Conservation (phyloP, 2,888 invertebrate species). For the Eretmocerus hayati region DNA sequence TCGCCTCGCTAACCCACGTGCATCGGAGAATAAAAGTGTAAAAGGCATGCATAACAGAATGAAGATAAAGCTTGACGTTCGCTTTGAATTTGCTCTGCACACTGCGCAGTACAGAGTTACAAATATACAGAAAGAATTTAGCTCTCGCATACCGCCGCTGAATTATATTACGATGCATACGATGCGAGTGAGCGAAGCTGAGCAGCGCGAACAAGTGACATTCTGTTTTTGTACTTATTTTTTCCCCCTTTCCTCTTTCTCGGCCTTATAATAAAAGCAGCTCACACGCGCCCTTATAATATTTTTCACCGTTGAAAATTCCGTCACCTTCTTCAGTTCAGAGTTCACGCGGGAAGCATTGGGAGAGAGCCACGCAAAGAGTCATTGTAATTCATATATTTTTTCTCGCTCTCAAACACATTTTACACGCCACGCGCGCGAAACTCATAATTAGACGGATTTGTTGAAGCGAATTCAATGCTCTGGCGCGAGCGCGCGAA, state of each 20-base stretch:
- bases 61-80: not conserved
- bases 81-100: not conserved
- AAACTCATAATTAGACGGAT: conserved; percentile 13
- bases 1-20: not conserved
- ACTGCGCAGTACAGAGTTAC: not conserved
- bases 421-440: not conserved
- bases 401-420: not conserved
- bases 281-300: not conserved
- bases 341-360: not conserved
- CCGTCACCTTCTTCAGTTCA: not conserved
- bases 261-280: not conserved
- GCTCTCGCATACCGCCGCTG: not conserved
- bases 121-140: not conserved
- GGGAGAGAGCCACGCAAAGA: not conserved
- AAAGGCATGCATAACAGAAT: not conserved
- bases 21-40: not conserved
- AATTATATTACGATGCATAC: too few relatives aligned
- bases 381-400: not conserved
- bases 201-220: conserved; percentile 7
- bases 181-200: not conserved
- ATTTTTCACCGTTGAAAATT: conserved; percentile 5
- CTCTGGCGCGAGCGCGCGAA: conserved; percentile 1
- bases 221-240: conserved; percentile 2
- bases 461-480: not conserved
- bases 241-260: not conserved